phyloP scores from a whole-genome alignment of 2,797 vertebrate species.

The Coluber constrictor region DNA sequence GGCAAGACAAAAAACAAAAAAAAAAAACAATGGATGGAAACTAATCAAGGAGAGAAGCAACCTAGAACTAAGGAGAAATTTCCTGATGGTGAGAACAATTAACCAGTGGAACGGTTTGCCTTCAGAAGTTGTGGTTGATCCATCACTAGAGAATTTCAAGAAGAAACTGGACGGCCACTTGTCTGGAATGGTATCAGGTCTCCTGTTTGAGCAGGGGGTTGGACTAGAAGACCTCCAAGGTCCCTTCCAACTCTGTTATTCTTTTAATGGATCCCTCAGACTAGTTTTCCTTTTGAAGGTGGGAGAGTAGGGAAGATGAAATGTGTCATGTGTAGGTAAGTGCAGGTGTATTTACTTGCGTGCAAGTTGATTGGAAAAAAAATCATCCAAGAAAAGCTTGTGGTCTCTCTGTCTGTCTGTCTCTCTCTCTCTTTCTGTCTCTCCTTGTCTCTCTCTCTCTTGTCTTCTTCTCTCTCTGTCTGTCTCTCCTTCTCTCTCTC shows the following conservation, averaged over 20 bases:
- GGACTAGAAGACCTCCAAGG: not conserved
- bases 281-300: not conserved
- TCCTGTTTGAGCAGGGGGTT: not conserved
- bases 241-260: not conserved
- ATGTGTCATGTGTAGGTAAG: not conserved
- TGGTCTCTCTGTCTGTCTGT: no score
- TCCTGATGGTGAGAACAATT: not conserved
- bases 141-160: not conserved
- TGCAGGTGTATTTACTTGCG: no score
- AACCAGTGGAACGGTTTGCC: not conserved
- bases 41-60: not conserved
- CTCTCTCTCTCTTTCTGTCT: fast-evolving
- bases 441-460: fast-evolving
- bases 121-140: not conserved
- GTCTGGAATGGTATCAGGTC: not conserved
- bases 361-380: not conserved
- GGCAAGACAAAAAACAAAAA: not conserved
- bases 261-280: not conserved
- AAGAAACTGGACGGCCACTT: not conserved
- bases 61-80: not conserved
- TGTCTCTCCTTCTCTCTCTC: no score
- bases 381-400: not conserved
- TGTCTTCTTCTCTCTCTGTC: no score
- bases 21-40: not conserved
- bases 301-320: no score